These are phyloP conservation scores for Pygoscelis adeliae DNA, from an alignment of 2,113 vertebrate genomes.

Conservation along the genomic window DNA sequence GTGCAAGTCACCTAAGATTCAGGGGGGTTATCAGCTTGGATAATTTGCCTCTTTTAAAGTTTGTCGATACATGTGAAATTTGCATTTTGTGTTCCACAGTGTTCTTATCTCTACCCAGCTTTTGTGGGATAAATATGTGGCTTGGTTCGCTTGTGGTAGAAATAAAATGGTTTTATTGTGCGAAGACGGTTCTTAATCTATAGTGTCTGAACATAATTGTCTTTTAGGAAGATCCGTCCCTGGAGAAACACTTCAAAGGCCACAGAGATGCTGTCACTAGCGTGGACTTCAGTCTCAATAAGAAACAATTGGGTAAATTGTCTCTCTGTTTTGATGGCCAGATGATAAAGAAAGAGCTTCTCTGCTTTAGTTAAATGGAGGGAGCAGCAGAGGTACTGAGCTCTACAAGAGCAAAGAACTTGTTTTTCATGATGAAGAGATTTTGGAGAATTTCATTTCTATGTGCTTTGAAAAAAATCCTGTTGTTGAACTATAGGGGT, in stretches of 20 bases:
- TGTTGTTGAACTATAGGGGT: background rate
- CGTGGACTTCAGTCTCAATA: slow-evolving; percentile 89
- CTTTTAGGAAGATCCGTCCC: slow-evolving; percentile 86
- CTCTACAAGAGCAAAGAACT: background rate
- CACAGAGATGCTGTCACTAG: slow-evolving; percentile 90
- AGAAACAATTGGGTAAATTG: slow-evolving; percentile 88
- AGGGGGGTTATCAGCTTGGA: background rate
- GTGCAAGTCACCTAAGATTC: background rate
- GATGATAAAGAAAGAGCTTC: background rate
- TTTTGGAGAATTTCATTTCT: background rate
- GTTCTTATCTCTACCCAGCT: background rate
- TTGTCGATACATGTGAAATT: background rate
- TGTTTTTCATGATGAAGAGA: background rate
- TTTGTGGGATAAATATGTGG: background rate
- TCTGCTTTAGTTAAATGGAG: background rate
- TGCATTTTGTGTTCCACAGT: accelerated
- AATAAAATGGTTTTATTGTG: background rate
- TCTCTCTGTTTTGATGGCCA: background rate
- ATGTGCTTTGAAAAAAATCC: background rate
- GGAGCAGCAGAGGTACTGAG: background rate
- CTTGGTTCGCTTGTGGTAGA: background rate
- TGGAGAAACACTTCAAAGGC: slow-evolving; percentile 92
- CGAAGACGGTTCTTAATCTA: background rate
- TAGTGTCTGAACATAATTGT: background rate
- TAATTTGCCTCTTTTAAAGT: background rate